Conservation (phyloP, 2,888 invertebrate species). For the Octonoba sinensis region DNA sequence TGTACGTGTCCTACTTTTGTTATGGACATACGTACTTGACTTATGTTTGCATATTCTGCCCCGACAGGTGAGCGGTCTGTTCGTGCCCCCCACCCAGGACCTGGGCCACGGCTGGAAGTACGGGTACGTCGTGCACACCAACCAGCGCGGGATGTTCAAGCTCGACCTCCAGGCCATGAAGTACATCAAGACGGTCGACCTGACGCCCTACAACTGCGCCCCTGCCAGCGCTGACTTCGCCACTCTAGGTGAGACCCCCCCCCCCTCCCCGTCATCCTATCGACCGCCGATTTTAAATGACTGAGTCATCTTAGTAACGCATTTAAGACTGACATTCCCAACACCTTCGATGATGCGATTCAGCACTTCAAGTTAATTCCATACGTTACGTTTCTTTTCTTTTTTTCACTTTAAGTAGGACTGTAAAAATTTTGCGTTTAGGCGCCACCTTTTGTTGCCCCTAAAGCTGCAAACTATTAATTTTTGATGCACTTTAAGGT, state of each 20-base stretch:
- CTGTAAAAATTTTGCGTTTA: no score
- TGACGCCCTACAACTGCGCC: conserved; percentile 81
- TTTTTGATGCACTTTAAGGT: no score
- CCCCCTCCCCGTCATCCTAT: background rate
- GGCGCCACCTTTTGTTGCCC: no score
- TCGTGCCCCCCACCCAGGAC: conserved; percentile 71
- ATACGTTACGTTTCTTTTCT: no score
- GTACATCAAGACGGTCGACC: conserved; percentile 80
- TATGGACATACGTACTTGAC: no score
- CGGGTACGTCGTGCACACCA: conserved; percentile 81
- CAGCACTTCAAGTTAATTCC: background rate
- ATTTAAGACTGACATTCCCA: no score
- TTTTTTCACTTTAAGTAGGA: no score
- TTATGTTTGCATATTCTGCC: background rate
- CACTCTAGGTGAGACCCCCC: conserved; percentile 77
- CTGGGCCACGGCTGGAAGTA: conserved; percentile 77
- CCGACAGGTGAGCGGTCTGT: conserved; percentile 71
- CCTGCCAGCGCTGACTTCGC: conserved; percentile 80
- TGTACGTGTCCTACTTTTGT: no score
- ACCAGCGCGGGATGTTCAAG: conserved; percentile 81
- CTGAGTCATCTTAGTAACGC: no score
- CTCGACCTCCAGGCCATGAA: conserved; percentile 80
- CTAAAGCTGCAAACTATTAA: no score
- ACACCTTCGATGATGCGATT: background rate
- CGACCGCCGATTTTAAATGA: background rate